Conservation (phyloP, 2,113 vertebrate genomes). For the Opisthocomus hoazin region DNA sequence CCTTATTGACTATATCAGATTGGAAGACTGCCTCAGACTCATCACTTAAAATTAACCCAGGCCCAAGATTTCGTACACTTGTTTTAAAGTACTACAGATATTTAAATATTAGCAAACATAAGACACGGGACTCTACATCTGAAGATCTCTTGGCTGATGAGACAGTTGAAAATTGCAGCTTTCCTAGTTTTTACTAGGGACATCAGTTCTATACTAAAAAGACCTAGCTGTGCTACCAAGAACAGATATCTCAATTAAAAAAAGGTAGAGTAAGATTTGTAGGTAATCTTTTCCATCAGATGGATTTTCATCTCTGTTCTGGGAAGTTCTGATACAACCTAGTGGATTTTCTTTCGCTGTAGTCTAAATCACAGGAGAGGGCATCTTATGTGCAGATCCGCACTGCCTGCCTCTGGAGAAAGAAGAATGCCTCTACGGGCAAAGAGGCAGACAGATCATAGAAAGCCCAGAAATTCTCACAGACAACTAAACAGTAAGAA, state of each 20-base stretch:
- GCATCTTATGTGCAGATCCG: neutral
- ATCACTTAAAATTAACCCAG: neutral
- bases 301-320: neutral
- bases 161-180: neutral
- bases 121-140: fast-evolving
- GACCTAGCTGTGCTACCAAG: neutral
- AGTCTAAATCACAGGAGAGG: neutral
- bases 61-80: neutral
- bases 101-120: neutral
- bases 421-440: neutral
- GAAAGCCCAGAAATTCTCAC: neutral
- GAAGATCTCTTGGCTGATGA: neutral
- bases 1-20: neutral
- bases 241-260: neutral
- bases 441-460: neutral
- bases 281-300: neutral
- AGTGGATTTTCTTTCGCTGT: neutral
- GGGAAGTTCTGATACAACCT: neutral
- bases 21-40: neutral
- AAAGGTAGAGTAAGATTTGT: neutral
- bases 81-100: neutral
- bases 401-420: neutral
- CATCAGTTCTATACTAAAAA: neutral
- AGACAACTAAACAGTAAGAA: neutral
- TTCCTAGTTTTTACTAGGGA: neutral